Base-by-base conservation (phyloP, 2,888 invertebrate species). In the Agonum fuliginosum region DNA sequence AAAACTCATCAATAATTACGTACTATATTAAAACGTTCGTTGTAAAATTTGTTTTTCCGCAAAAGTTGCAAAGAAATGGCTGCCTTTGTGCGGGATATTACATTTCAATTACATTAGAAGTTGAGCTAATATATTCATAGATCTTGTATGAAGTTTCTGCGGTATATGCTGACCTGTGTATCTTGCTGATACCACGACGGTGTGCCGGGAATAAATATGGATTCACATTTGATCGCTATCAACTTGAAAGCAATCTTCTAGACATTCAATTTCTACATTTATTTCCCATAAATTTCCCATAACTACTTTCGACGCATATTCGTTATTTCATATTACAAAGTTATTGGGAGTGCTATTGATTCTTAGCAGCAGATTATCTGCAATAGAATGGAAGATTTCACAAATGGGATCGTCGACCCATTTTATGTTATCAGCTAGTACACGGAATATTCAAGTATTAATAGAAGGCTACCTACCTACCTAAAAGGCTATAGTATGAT, bases 81-180 rank as follows among this genome's bases (percentile, higher is more conserved):
- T 30, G 51, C 24, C 72, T 72, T 58, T 58, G 72, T 22, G 54
- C 22, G 37, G 41, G 72, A 71, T 72, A 72, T 72, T 72, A 72
- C 72, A 58, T 72, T 72, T 72, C 72, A 72, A 72, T 72, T 72
- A 72, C 72, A 58, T 72, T 72, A 72, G 3, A 72, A 54, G 34
- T 54, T 72, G 20, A 20, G 37, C 22, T 72, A 72, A 72, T 72
- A 72, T 72, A 72, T 72, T 72, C 72, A 72, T 72, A 72, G 72
- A 72, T 24, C 30, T 48, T 71, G 22, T 30, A 27, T 22, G 34
- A 71, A 48, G 48, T 27, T 48, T 24, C 12, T 30, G n/a, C 46
- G 4, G 0, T 14, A 12, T 65, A 37, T 65, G 17, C 34, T 34
- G 34, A 30, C 30, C 48, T 17, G 10, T 1, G 17, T 20, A 19